A percentile compares a stretch with the other conserved stretches of the same genome.
Conservation (phyloP, 2,797 vertebrate species). For the Huso huso region DNA sequence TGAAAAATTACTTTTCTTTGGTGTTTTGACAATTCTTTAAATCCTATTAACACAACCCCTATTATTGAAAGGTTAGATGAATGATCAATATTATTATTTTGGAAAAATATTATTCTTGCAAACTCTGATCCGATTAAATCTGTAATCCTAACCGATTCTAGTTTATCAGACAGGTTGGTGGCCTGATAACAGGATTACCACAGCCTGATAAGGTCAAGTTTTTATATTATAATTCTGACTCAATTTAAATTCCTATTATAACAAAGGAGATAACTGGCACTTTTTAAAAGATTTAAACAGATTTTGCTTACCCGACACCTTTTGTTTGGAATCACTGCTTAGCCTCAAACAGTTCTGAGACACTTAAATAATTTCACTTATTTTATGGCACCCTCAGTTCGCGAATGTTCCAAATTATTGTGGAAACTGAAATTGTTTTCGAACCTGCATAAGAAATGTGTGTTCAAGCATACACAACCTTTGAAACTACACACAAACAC, state of each 20-base stretch:
- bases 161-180: constrained; percentile 28
- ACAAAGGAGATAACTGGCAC: constrained; percentile 21
- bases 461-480: too few species aligned
- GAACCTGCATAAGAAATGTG: background rate
- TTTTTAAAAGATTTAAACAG: constrained; percentile 20
- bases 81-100: constrained; percentile 26
- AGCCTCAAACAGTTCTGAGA: constrained; percentile 48
- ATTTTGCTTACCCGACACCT: constrained; percentile 52
- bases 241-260: constrained; percentile 32
- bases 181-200: constrained; percentile 38
- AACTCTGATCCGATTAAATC: constrained; percentile 33
- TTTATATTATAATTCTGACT: constrained; percentile 36
- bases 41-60: constrained; percentile 27
- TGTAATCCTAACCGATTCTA: constrained; percentile 42
- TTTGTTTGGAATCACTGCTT: constrained; percentile 45
- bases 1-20: constrained; percentile 34
- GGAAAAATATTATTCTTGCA: constrained; percentile 23
- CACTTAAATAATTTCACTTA: constrained; percentile 4
- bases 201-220: constrained; percentile 31
- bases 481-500: too few species aligned
- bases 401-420: background rate
- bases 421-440: too few species aligned
- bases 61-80: constrained; percentile 23
- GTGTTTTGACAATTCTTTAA: background rate
- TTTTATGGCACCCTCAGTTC: background rate